These are phyloP conservation scores for Dinomys branickii DNA, from an alignment of 2,113 vertebrate species.

Conservation along the genomic window DNA sequence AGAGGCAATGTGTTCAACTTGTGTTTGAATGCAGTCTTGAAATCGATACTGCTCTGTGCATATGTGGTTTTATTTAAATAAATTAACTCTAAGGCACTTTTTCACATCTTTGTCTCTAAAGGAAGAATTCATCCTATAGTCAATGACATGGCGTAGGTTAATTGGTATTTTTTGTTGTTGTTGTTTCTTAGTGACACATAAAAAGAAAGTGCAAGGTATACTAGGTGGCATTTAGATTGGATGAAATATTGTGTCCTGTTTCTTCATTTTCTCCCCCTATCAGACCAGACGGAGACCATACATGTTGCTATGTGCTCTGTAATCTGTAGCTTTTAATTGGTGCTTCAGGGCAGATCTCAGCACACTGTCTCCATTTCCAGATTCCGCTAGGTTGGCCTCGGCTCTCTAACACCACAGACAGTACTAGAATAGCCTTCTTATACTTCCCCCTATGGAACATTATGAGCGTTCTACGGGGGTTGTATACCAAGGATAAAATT, in stretches of 20 bases:
- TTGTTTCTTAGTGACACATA: not conserved
- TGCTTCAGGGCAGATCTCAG: not conserved
- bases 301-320: not conserved
- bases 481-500: not conserved
- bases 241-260: not conserved
- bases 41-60: not conserved
- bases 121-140: not conserved
- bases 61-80: not conserved
- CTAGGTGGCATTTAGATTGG: not conserved
- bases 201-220: not conserved
- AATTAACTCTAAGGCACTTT: not conserved
- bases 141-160: not conserved
- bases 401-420: not conserved
- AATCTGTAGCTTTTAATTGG: not conserved
- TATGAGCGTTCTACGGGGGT: not conserved
- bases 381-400: not conserved
- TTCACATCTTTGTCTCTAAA: constrained; percentile 9
- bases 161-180: not conserved
- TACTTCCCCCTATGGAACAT: not conserved
- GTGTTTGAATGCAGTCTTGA: not conserved
- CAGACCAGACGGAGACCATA: not conserved
- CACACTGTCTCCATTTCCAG: not conserved
- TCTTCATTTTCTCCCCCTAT: not conserved
- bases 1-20: not conserved
- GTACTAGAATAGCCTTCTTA: not conserved